Conservation (phyloP, 2,888 invertebrate genomes). For the Electrophaes corylata region DNA sequence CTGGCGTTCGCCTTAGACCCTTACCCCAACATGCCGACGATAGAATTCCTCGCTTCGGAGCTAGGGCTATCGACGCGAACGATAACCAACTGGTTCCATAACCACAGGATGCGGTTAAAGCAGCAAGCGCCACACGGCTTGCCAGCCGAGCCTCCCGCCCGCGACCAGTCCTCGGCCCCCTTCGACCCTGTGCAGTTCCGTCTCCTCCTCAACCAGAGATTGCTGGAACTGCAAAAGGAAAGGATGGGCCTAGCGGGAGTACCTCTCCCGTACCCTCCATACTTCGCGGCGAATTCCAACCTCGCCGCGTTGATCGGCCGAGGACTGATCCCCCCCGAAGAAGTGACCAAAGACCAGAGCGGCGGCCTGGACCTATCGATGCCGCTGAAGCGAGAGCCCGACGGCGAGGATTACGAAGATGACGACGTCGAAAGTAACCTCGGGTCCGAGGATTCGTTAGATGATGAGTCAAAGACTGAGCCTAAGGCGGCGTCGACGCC, state of each 20-base stretch:
- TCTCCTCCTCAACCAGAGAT: slow-evolving; percentile 93
- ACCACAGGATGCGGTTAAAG: slow-evolving; percentile 99
- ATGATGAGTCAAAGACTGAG: slow-evolving; percentile 85
- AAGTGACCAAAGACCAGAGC: slow-evolving; percentile 89
- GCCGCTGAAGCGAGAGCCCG: slow-evolving; percentile 91
- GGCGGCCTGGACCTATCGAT: slow-evolving; percentile 95
- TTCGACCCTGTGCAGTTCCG: slow-evolving; percentile 97
- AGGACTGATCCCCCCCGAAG: slow-evolving; percentile 85
- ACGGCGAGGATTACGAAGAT: slow-evolving; percentile 91
- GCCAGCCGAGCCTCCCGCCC: slow-evolving; percentile 89
- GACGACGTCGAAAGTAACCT: slow-evolving; percentile 91
- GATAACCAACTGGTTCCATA: slow-evolving; percentile 99
- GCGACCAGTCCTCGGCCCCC: slow-evolving; percentile 89
- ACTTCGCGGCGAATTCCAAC: slow-evolving; percentile 90
- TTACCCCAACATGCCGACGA: slow-evolving; percentile 98
- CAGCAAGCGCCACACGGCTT: slow-evolving; percentile 93
- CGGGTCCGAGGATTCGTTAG: slow-evolving; percentile 87
- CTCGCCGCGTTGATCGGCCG: slow-evolving; percentile 90
- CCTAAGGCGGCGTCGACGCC: slow-evolving; percentile 82
- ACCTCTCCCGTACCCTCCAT: slow-evolving; percentile 90
- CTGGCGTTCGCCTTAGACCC: slow-evolving; percentile 98
- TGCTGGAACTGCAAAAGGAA: slow-evolving; percentile 94
- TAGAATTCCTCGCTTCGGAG: slow-evolving; percentile 97
- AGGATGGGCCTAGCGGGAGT: slow-evolving; percentile 91
- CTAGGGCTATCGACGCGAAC: slow-evolving; percentile 96